Base-by-base conservation (phyloP, 2,797 vertebrate genomes). In the Dermochelys coriacea region DNA sequence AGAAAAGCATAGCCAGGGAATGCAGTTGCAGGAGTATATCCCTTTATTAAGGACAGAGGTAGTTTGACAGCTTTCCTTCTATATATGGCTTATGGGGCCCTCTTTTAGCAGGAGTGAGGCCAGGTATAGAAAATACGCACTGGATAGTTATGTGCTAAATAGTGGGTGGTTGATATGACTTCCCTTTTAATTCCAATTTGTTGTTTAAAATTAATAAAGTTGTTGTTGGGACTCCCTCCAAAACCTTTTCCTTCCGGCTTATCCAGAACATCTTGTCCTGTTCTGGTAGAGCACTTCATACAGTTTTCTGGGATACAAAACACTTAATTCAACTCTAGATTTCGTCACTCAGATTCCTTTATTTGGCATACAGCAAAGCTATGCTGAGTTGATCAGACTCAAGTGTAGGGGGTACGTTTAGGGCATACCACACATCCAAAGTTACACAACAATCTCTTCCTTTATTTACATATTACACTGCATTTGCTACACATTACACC, bases 181-280 rank as follows among this genome's bases (percentile, higher is more conserved):
- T 80, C 54, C 68, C 68, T 37, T 37, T 85, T 47, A 92, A 64
- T 86, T 88, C 29, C 29, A 78, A 68, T 4, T 25, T 86, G 92
- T 75, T 91, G 68, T 85, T 92, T 87, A 57, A 92, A 92, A 87
- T 75, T 23, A 80, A 64, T 64, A 18, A 90, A 77, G 18, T 77
- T 68, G 18, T n/a, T 64, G 31, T 37, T 68, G 64, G 9, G n/a
- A 68, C 19, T 37, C 18, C 64, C n/a, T 68, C n/a, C 8, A 5
- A 68, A 68, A 68, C 19, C 34, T 61, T 68, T 68, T 37, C 64
- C 64, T 68, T 37, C 37, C 2, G n/a, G 19, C n/a, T 37, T 68
- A 37, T 21, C 18, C 64, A 68, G n/a, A 68, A 68, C n/a, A 37
- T 16, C 59, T 16, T 7, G 2, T 61, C 14, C 31, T 34, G 15